Conservation (phyloP, 2,888 invertebrate species). For the Tanaodytes sp. region DNA sequence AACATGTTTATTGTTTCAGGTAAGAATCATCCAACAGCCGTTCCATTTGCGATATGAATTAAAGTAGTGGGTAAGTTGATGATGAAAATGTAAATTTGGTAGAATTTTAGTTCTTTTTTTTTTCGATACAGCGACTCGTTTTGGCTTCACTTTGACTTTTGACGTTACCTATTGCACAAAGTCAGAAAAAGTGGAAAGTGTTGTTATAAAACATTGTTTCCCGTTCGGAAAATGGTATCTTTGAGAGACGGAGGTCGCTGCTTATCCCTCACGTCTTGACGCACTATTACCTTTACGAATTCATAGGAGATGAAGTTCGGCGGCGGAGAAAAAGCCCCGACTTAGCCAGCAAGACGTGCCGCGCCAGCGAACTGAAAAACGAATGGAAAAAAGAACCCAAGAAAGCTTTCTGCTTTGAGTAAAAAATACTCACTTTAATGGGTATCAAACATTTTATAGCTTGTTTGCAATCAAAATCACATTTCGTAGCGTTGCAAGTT, state of each 20-base stretch:
- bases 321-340: slow-evolving; percentile 55
- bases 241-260: slow-evolving; percentile 22
- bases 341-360: slow-evolving; percentile 52
- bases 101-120: too few relatives aligned
- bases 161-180: too few relatives aligned
- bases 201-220: slow-evolving; percentile 34
- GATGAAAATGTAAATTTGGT: too few relatives aligned
- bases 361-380: slow-evolving; percentile 33
- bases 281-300: slow-evolving; percentile 63
- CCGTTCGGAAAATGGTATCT: slow-evolving; percentile 14
- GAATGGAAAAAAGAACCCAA: slow-evolving; percentile 26
- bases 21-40: too few relatives aligned
- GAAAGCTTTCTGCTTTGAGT: slow-evolving; percentile 33
- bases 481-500: too few relatives aligned
- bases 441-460: too few relatives aligned
- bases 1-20: too few relatives aligned
- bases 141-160: not conserved
- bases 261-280: slow-evolving; percentile 54
- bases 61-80: too few relatives aligned
- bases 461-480: too few relatives aligned
- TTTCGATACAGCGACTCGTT: not conserved
- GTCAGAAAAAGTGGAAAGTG: slow-evolving; percentile 2
- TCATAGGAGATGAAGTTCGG: slow-evolving; percentile 59
- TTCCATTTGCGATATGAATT: too few relatives aligned
- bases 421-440: slow-evolving; percentile 3